Evolutionary conservation across 1,140 invertebrate species (phyloP), one percentile per base, ranked within the genome.

Genomic region (Panagrolaimus sp.): DNA sequence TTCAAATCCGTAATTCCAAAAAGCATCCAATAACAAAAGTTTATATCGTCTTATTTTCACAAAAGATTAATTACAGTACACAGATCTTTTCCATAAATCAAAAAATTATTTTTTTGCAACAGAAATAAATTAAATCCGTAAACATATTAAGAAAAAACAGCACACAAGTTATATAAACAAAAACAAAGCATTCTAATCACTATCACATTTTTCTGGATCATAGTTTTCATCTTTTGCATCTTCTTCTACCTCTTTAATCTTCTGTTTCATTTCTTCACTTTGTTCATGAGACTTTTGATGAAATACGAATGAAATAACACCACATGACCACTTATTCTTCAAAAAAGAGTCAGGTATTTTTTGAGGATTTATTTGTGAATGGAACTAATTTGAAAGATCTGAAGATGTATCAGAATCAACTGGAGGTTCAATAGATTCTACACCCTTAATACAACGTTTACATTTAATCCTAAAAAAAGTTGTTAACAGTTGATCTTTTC

Each of bases 361-460:
- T 48, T 69, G 62, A 25, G 57, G 48, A 48, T 80, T 78, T 51
- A 65, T 66, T 57, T 83, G 70, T 3, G 74, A 68, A 63, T 82
- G 81, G 46, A 92, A 90, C 96, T 96, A 98, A 78, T 92, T 90
- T 0, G 92, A 91, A 14, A 98, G 84, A 86, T 98, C 93, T 9
- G 91, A 91, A 27, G 90, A 95, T 82, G 94, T 98, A 81, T 97
- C 93, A 0, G 91, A 90, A 77, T 90, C 89, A 57, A 90, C 89
- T 0, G 93, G 90, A 1, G 96, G 96, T 47, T 89, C 86, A 76
- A 89, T 90, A 0, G 89, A 87, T 87, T 98, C 93, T 43, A 96
- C 90, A 67, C 91, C 91, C 84, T 95, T 92, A 0, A 97, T 87
- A 86, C 96, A 99, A 38, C 94, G 87, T 72, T 88, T 89, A 81